Evolutionary conservation across 2,113 vertebrate genomes (phyloP).

Genomic region (Hemicordylus capensis): DNA sequence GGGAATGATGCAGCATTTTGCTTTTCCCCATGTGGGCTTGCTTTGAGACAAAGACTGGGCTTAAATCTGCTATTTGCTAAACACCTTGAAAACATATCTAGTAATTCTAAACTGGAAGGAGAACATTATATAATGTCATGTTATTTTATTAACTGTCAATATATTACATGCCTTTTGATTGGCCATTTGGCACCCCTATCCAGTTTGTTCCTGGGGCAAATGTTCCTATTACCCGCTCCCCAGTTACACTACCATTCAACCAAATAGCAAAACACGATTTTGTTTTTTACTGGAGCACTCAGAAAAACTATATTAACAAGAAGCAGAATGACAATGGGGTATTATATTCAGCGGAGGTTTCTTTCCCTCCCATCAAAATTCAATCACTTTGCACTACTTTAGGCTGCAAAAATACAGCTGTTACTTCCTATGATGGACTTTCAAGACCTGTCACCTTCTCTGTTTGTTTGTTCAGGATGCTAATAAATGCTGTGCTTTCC

Average conservation of each 20-base stretch:
- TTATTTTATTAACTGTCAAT: neutral
- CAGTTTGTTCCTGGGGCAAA: too few relatives aligned
- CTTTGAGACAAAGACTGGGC: too few relatives aligned
- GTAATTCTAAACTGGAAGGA: neutral
- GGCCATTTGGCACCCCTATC: neutral
- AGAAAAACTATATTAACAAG: neutral
- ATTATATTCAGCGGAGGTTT: neutral
- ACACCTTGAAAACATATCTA: neutral
- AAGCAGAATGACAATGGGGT: neutral
- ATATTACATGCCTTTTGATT: neutral
- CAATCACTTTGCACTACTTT: neutral
- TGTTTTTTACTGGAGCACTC: neutral
- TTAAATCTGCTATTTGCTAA: too few relatives aligned
- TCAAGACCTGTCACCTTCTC: neutral
- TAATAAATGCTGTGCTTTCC: neutral
- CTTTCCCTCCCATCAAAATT: neutral
- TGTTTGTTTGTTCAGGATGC: slow-evolving; percentile 2
- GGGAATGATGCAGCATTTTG: too few relatives aligned
- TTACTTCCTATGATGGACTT: neutral
- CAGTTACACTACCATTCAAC: neutral
- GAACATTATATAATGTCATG: neutral
- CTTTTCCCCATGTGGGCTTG: too few relatives aligned
- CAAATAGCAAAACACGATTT: neutral
- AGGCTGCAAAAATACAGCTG: neutral
- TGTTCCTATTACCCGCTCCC: neutral